These are phyloP conservation scores for Bothrops jararaca DNA, from an alignment of 2,113 vertebrate species.

Conservation along the genomic window DNA sequence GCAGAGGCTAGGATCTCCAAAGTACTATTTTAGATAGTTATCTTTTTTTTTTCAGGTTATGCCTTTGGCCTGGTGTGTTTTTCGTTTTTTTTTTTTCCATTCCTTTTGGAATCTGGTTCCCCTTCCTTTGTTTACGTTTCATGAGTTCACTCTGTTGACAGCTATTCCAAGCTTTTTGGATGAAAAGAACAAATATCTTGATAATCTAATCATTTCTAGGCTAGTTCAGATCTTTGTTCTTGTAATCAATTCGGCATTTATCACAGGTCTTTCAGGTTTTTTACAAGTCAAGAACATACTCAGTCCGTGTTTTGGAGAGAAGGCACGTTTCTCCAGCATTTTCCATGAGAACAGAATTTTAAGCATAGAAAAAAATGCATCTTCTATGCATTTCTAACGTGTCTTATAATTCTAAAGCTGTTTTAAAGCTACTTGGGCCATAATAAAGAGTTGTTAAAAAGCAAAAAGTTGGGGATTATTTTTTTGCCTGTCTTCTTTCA, in stretches of 20 bases:
- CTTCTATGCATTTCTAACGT: background rate
- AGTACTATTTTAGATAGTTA: background rate
- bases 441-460: background rate
- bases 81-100: background rate
- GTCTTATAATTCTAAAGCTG: background rate
- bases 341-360: background rate
- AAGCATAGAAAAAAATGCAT: background rate
- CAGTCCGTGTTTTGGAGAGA: background rate
- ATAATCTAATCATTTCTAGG: background rate
- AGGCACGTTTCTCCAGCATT: background rate
- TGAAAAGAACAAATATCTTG: background rate
- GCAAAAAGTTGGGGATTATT: background rate
- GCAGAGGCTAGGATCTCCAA: background rate
- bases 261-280: background rate
- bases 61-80: background rate
- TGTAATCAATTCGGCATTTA: background rate
- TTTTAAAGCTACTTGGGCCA: background rate
- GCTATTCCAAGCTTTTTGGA: background rate
- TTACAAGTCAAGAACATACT: background rate
- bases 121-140: background rate
- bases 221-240: background rate
- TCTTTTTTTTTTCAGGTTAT: background rate
- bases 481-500: conserved; percentile 48
- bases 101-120: background rate
- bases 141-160: background rate